Evolutionary conservation across 2,888 invertebrate genomes (phyloP), one percentile per base, ranked within the genome.

Genomic region (Strigamia transsilvanica): DNA sequence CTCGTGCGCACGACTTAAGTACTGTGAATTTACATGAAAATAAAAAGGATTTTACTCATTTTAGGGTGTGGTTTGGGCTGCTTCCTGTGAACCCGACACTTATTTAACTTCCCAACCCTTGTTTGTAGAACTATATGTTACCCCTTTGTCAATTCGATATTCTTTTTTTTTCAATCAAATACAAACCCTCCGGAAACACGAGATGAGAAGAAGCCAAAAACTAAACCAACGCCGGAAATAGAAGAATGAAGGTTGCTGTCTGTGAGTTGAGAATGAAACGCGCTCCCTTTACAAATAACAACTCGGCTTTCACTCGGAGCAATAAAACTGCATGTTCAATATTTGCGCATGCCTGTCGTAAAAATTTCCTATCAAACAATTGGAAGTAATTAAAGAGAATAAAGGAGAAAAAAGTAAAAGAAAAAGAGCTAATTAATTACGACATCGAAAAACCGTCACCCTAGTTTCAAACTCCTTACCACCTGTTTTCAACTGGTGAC

Each of bases 161-260:
- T 18, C 56, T 56, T 56, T 56, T 38, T 27, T 38, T 56, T 56
- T 56, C 56, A 56, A 56, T 56, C 56, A 56, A 56, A 56, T 56
- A 56, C n/a, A 56, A 56, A 56, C 56, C 56, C 56, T 18, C 56
- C 18, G n/a, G 56, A 18, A 56, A 56, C 18, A 9, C 21, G 56
- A 56, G 56, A 56, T 18, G 56, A n/a, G 56, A 56, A 56, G 18
- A 56, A 56, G 18, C 9, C 18, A 56, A n/a, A n/a, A 15, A 18
- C n/a, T 38, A 56, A 56, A 56, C 46, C 56, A 56, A 21, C 56
- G n/a, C 56, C 56, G 56, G 56, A 56, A 56, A 56, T 56, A 21
- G n/a, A 56, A 38, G 38, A 38, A 38, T 38, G 38, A 56, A 56
- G 56, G n/a, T n/a, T 56, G 56, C 15, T 18, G 18, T 18, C 27